These are phyloP conservation scores for Leptinotarsa lineolata DNA, from an alignment of 1,140 invertebrate genomes.

Conservation along the genomic window DNA sequence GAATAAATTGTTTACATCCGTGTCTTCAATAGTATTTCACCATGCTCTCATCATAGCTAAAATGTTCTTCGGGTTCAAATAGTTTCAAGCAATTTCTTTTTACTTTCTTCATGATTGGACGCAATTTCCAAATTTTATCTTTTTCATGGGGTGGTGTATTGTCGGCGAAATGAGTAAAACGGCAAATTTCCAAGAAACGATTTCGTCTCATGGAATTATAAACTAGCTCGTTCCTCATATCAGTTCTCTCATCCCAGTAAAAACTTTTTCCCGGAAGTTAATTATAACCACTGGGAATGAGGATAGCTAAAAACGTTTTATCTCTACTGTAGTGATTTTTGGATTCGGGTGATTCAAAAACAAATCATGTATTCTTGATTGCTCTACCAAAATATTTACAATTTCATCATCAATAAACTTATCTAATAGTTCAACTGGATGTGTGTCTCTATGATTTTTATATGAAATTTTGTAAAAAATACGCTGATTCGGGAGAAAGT, in stretches of 20 bases:
- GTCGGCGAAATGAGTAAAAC: neutral
- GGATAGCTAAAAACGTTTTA: neutral
- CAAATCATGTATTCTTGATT: neutral
- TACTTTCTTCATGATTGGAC: neutral
- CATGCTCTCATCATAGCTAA: neutral
- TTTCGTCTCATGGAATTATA: neutral
- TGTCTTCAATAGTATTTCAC: neutral
- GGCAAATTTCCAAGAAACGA: neutral
- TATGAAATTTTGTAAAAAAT: neutral
- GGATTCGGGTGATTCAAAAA: neutral
- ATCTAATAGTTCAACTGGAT: neutral
- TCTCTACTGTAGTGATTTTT: conserved; percentile 1
- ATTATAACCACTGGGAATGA: neutral
- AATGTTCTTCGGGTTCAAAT: neutral
- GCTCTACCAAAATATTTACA: neutral
- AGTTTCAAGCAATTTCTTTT: neutral
- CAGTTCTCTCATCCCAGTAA: neutral
- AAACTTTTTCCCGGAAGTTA: neutral
- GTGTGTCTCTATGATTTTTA: conserved; percentile 21
- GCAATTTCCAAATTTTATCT: neutral
- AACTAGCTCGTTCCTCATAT: neutral
- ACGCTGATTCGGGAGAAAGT: conserved; percentile 10
- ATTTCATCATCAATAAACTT: neutral
- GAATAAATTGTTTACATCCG: neutral
- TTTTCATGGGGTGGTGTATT: neutral